Percentiles rank a stretch among this genome's conserved stretches.
These are phyloP conservation scores for Progne subis DNA, from an alignment of 2,113 vertebrate genomes.

Conservation along the genomic window DNA sequence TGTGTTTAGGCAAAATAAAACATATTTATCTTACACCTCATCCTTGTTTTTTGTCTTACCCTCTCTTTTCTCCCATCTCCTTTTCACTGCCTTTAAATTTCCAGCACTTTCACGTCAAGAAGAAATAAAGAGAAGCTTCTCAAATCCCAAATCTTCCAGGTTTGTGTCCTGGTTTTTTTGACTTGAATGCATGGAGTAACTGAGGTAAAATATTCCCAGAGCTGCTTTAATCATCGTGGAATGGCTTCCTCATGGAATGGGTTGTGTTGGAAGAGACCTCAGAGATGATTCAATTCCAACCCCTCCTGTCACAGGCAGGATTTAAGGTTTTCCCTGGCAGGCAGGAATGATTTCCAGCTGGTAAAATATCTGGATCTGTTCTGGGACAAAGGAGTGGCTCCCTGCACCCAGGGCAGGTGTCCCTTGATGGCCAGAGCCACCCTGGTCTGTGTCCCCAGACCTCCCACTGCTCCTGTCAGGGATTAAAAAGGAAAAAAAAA, in stretches of 20 bases:
- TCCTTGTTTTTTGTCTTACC: background rate
- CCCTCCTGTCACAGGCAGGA: background rate
- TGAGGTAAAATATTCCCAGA: background rate
- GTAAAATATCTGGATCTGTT: background rate
- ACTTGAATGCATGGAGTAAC: background rate
- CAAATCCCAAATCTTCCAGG: background rate
- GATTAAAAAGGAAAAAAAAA: background rate
- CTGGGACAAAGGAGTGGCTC: background rate
- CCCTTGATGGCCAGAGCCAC: background rate
- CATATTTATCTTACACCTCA: background rate
- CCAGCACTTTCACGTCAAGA: background rate
- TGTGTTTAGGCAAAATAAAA: background rate
- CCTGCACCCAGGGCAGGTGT: rapidly evolving
- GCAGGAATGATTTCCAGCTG: background rate
- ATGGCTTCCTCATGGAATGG: background rate
- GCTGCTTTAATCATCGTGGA: background rate
- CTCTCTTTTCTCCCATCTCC: background rate
- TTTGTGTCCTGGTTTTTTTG: rapidly evolving
- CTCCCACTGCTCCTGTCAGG: background rate
- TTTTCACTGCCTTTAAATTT: background rate
- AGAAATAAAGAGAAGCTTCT: background rate
- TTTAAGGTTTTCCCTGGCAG: background rate
- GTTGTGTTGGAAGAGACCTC: background rate
- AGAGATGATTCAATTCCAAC: background rate
- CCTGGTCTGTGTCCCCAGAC: background rate